These are phyloP conservation scores for Chelon auratus DNA, from an alignment of 2,797 vertebrate genomes.

Conservation along the genomic window DNA sequence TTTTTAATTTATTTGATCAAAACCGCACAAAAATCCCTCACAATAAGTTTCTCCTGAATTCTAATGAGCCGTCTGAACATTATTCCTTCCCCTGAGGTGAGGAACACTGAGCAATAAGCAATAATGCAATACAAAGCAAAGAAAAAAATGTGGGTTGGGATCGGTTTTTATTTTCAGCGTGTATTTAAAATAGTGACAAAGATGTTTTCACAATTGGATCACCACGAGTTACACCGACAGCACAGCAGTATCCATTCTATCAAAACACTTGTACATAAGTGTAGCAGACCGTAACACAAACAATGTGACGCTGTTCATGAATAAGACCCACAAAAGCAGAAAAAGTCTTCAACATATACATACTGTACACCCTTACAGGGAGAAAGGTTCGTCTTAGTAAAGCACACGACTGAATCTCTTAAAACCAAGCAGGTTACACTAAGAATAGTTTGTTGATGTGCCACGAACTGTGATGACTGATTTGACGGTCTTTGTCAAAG, in stretches of 20 bases:
- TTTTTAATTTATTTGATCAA: background rate
- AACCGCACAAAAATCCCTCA: background rate
- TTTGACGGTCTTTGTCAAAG: too few relatives aligned
- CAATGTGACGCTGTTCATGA: background rate
- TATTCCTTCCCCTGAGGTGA: too few relatives aligned
- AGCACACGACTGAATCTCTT: background rate
- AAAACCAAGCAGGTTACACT: background rate
- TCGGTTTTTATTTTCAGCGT: conserved; percentile 34
- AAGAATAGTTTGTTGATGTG: too few relatives aligned
- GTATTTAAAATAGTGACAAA: conserved; percentile 33
- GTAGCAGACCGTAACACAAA: background rate
- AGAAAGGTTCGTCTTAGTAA: conserved; percentile 4
- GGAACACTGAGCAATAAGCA: background rate
- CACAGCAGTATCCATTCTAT: background rate
- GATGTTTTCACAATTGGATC: conserved; percentile 2
- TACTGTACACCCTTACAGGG: conserved; percentile 1
- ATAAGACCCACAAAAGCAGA: conserved; percentile 16
- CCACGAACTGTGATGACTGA: too few relatives aligned
- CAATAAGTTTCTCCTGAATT: background rate
- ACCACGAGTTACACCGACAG: conserved; percentile 20
- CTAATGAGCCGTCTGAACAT: too few relatives aligned
- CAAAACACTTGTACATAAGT: background rate
- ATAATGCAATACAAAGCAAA: conserved; percentile 7
- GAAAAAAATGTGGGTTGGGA: background rate
- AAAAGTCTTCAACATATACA: conserved; percentile 1